Evolutionary conservation across 2,888 invertebrate species (phyloP), one percentile per base, ranked within the genome.

Genomic region (Cerastoderma edule): DNA sequence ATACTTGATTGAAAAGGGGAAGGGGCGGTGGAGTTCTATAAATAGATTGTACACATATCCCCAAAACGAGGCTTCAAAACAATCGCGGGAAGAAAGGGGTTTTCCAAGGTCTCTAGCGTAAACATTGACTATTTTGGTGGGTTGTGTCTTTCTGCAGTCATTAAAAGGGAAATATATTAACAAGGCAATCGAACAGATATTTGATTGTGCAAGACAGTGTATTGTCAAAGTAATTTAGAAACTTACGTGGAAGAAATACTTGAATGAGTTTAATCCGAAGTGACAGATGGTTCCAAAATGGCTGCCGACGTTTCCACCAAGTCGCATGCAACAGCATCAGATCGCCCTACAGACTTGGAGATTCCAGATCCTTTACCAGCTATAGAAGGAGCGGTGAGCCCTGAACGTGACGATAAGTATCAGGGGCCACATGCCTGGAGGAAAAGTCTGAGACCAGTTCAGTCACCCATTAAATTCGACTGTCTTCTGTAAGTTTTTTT

Each of bases 361-460:
- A 39, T 68, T 24, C 32, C 22, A n/a, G 32, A 19, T 67, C 48
- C 6, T n/a, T n/a, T n/a, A n/a, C n/a, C n/a, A 10, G 39, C 35
- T 2, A 24, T 33, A 6, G 33, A 22, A 1, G 22, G 22, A 22
- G 3, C 60, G 13, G 39, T 4, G 39, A 35, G 8, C 24, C 50
- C n/a, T n/a, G 65, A 74, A 22, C 33, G 27, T 19, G 50, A 44
- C 27, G 65, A 65, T 32, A 83, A 78, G 57, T 89, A 85, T 30
- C 90, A 90, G 78, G 91, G 91, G 16, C 91, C 90, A 30, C 89
- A 90, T 69, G 88, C 89, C 73, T 91, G 91, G 91, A 81, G 90
- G 70, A 88, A 87, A 69, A 70, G 85, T 24, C 73, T 91, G 69
- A 85, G 85, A 74, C 90, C 88, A n/a, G 86, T 89, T n/a, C 67